A percentile compares a stretch with the other conserved stretches of the same genome.
Evolutionary conservation across 1,140 invertebrate species (phyloP).

Genomic region (Chlorops oryzae): DNA sequence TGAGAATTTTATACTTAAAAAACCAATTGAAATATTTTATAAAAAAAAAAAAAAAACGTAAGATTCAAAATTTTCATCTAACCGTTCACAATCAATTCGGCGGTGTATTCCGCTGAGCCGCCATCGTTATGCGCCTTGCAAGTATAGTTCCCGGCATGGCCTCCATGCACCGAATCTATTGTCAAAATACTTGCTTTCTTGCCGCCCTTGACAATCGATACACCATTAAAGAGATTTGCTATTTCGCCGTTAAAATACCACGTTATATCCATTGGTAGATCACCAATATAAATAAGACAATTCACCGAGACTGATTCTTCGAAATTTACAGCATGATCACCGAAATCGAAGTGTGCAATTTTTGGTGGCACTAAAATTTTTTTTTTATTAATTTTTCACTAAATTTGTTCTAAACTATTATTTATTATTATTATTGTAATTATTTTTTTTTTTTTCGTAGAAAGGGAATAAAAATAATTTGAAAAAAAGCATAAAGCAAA

Average conservation of each 20-base stretch:
- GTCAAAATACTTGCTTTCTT: conserved; percentile 62
- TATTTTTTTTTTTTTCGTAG: no score
- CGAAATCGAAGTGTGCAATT: conserved; percentile 64
- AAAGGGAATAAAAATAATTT: background rate
- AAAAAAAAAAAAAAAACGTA: conserved; percentile 6
- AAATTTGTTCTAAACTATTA: no score
- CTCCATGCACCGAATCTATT: conserved; percentile 64
- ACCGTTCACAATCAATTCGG: conserved; percentile 70
- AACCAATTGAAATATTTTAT: conserved; percentile 1
- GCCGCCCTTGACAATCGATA: conserved; percentile 44
- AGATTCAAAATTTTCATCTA: conserved; percentile 26
- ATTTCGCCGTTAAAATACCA: conserved; percentile 67
- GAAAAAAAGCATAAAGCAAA: background rate
- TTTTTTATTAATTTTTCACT: no score
- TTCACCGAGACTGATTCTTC: conserved; percentile 65
- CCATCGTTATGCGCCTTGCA: conserved; percentile 70
- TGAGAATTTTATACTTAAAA: conserved; percentile 8
- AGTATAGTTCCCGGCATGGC: conserved; percentile 64
- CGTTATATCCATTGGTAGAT: conserved; percentile 69
- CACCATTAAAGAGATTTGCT: conserved; percentile 31
- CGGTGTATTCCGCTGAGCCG: conserved; percentile 61
- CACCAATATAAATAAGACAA: conserved; percentile 79
- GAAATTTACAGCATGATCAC: conserved; percentile 58
- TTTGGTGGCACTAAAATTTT: conserved; percentile 64
- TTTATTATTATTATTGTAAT: no score